These are phyloP conservation scores for Blera fallax DNA, from an alignment of 2,888 invertebrate genomes.

Conservation along the genomic window DNA sequence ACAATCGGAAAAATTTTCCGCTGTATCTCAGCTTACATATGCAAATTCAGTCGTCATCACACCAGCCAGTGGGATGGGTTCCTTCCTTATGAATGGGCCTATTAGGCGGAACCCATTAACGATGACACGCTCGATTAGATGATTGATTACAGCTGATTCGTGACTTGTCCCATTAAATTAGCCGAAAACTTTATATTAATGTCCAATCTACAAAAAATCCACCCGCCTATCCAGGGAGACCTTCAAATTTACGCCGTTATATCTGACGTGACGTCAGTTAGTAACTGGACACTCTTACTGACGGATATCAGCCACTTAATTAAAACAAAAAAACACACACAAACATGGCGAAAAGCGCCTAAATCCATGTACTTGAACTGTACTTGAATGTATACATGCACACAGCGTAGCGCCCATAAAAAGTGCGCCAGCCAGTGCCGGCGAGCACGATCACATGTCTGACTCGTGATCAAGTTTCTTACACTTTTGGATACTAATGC, in stretches of 20 bases:
- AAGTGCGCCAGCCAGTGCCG: slow-evolving; percentile 3
- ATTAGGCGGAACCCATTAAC: not conserved
- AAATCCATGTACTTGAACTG: slow-evolving; percentile 13
- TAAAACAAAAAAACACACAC: not conserved
- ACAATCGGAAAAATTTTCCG: slow-evolving; percentile 21
- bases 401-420: not conserved
- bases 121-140: not conserved
- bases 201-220: not conserved
- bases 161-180: not conserved
- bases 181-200: not conserved
- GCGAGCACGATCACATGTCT: slow-evolving; percentile 19
- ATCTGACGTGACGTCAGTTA: not conserved
- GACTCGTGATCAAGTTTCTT: slow-evolving; percentile 30
- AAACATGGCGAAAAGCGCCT: slow-evolving; percentile 3
- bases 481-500: not conserved
- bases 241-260: not conserved
- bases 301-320: not conserved
- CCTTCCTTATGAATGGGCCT: not conserved
- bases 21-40: not conserved
- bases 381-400: not conserved
- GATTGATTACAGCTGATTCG: slow-evolving; percentile 5
- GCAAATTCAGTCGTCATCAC: not conserved
- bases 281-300: not conserved
- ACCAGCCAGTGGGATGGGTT: not conserved
- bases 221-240: not conserved